These are phyloP conservation scores for Bombyx huttoni DNA, from an alignment of 2,888 invertebrate species.

Conservation along the genomic window DNA sequence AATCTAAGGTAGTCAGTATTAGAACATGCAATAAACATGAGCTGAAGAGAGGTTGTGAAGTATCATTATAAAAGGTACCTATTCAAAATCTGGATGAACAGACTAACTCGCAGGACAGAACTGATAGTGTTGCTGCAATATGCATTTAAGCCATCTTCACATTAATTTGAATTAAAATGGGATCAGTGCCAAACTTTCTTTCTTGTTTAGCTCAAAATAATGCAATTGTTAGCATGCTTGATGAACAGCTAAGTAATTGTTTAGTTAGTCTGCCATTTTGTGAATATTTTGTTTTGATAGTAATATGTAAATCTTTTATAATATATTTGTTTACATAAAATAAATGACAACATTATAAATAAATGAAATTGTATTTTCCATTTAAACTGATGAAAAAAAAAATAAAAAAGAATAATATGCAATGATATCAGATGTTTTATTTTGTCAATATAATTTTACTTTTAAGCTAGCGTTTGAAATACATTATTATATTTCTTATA, in stretches of 20 bases:
- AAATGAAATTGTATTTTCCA: conserved; percentile 73
- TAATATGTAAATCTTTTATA: conserved; percentile 74
- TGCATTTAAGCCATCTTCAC: conserved; percentile 68
- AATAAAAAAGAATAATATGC: conserved; percentile 73
- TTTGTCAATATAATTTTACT: conserved; percentile 12
- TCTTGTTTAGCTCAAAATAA: conserved; percentile 71
- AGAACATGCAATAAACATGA: conserved; percentile 50
- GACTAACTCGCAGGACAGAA: conserved; percentile 58
- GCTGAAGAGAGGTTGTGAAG: conserved; percentile 67
- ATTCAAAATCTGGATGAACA: conserved; percentile 64
- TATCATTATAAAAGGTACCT: conserved; percentile 71
- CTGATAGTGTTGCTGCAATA: conserved; percentile 62
- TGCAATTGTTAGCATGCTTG: conserved; percentile 71
- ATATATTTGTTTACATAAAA: conserved; percentile 73
- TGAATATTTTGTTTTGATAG: conserved; percentile 74
- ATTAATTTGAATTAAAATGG: conserved; percentile 56
- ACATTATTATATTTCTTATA: too few relatives aligned
- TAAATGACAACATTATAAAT: conserved; percentile 73
- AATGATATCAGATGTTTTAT: conserved; percentile 64
- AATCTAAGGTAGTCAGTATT: conserved; percentile 47
- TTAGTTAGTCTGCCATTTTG: conserved; percentile 74
- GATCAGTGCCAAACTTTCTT: conserved; percentile 72
- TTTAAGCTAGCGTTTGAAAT: background rate
- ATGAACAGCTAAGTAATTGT: conserved; percentile 66
- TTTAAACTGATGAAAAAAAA: conserved; percentile 73